These are phyloP conservation scores for Greenwoodochromis staneri DNA, from an alignment of 2,113 vertebrate species.

Conservation along the genomic window DNA sequence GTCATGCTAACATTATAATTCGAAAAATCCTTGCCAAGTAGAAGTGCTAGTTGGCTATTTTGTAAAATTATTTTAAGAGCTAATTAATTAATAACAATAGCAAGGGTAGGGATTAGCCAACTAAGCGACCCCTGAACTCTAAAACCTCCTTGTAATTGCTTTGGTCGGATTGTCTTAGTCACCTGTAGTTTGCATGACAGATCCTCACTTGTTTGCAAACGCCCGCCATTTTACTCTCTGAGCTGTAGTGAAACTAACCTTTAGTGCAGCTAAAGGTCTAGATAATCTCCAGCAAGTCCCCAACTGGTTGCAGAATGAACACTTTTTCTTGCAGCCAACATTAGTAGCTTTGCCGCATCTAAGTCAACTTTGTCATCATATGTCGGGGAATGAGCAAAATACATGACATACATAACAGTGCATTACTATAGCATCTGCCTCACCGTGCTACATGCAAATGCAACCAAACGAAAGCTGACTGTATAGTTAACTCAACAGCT, in stretches of 20 bases:
- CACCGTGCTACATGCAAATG: neutral
- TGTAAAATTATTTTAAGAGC: neutral
- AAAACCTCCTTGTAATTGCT: neutral
- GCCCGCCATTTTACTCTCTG: neutral
- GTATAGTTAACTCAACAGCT: neutral
- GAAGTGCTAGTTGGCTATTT: neutral
- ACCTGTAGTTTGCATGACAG: neutral
- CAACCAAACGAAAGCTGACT: neutral
- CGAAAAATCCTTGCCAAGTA: rapidly evolving
- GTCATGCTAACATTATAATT: neutral
- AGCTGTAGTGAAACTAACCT: neutral
- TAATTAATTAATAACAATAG: neutral
- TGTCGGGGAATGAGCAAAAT: neutral
- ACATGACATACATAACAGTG: neutral
- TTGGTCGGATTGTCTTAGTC: neutral
- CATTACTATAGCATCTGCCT: neutral
- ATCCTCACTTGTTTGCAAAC: neutral
- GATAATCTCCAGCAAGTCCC: neutral
- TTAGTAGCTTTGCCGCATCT: neutral
- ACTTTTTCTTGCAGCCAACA: neutral
- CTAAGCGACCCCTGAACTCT: neutral
- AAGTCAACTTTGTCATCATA: neutral
- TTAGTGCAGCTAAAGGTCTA: neutral
- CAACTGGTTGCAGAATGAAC: neutral
- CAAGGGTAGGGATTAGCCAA: neutral